These are phyloP conservation scores for Archilochus colubris DNA, from an alignment of 2,113 vertebrate genomes.

Conservation along the genomic window DNA sequence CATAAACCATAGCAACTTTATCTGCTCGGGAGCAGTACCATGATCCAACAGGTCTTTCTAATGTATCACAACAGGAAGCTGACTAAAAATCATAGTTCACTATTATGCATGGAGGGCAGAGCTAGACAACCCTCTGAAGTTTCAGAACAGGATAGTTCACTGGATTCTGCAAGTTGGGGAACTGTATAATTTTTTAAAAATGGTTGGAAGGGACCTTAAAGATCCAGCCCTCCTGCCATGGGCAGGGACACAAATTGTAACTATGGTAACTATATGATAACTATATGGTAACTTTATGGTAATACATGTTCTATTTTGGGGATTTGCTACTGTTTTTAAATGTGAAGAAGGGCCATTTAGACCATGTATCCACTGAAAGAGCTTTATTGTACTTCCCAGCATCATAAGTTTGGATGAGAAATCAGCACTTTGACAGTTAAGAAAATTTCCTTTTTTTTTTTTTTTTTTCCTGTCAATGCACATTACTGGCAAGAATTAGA, in stretches of 20 bases:
- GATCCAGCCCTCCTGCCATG: no score
- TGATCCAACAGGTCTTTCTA: background rate
- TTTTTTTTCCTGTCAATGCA: background rate
- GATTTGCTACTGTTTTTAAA: background rate
- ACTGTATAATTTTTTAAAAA: background rate
- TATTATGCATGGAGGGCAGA: background rate
- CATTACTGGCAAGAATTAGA: background rate
- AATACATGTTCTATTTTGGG: background rate
- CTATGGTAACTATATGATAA: no score
- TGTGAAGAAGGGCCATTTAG: background rate
- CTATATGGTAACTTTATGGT: background rate
- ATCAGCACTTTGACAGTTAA: background rate
- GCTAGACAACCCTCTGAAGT: background rate
- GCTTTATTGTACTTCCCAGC: background rate
- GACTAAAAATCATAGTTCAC: background rate
- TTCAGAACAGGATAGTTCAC: background rate
- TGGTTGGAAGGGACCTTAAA: no score
- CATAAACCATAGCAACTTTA: background rate
- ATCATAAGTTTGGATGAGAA: background rate
- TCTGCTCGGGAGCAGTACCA: background rate
- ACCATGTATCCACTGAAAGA: background rate
- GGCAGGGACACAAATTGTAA: no score
- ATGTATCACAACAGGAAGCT: background rate
- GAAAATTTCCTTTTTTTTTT: background rate
- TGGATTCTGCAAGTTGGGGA: background rate